Conservation (phyloP, 2,113 vertebrate genomes). For the Megatriorchis doriae region DNA sequence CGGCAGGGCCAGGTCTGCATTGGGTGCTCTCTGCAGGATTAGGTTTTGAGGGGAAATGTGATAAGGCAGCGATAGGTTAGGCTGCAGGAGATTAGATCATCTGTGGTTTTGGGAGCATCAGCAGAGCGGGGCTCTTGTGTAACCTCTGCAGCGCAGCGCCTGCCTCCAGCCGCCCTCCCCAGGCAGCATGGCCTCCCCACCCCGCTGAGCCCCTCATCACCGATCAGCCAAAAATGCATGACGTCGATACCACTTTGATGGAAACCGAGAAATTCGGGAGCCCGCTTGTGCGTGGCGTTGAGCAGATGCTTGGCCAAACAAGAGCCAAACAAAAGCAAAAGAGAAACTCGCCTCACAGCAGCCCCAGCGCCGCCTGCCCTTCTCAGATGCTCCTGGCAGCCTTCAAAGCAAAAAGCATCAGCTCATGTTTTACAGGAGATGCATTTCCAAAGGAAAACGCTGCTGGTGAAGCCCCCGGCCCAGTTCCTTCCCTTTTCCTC, state of each 20-base stretch:
- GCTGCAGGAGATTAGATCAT: not conserved
- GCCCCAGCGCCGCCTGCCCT: too few species aligned
- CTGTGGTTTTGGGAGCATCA: not conserved
- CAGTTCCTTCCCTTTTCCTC: not conserved
- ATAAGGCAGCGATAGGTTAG: not conserved
- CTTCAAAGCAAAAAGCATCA: not conserved
- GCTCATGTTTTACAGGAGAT: not conserved
- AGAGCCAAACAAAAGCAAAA: not conserved
- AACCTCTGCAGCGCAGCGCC: not conserved
- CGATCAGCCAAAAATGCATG: not conserved
- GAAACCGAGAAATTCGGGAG: rapidly evolving
- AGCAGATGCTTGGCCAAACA: not conserved
- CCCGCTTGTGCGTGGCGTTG: rapidly evolving
- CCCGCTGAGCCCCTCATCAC: not conserved
- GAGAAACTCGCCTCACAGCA: not conserved
- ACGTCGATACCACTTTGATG: rapidly evolving
- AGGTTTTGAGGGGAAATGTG: not conserved
- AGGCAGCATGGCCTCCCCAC: not conserved
- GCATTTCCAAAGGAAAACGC: not conserved
- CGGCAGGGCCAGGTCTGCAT: rapidly evolving
- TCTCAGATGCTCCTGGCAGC: not conserved
- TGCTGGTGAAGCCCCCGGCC: rapidly evolving
- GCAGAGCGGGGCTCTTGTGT: not conserved
- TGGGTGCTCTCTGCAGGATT: not conserved
- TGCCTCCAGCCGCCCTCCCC: not conserved